These are phyloP conservation scores for Catharus bicknelli DNA, from an alignment of 2,113 vertebrate genomes.

Conservation along the genomic window DNA sequence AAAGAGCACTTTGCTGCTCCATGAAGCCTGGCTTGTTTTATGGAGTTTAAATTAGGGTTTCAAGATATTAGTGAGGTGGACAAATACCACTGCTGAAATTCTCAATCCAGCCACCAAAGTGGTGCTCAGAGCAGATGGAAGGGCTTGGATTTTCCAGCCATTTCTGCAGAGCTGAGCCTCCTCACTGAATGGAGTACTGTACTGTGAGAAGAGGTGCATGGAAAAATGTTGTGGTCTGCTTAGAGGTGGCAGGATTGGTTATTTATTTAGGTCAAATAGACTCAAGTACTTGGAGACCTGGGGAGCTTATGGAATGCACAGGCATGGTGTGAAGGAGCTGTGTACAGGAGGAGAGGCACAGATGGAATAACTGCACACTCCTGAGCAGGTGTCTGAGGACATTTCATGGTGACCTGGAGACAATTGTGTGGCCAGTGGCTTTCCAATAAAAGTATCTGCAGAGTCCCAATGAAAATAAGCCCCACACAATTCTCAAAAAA, in stretches of 20 bases:
- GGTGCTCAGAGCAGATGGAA: not conserved
- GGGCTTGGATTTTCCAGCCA: not conserved
- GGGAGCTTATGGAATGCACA: not conserved
- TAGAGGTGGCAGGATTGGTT: not conserved
- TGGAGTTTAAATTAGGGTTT: not conserved
- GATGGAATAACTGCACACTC: not conserved
- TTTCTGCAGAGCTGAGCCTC: not conserved
- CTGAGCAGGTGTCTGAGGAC: not conserved
- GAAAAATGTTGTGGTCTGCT: not conserved
- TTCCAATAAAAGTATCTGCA: not conserved
- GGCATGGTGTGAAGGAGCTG: not conserved
- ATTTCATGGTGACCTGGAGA: not conserved
- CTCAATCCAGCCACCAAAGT: not conserved
- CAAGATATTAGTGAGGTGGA: not conserved
- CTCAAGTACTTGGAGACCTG: not conserved
- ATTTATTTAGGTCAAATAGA: not conserved
- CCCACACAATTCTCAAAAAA: not conserved
- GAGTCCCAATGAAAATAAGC: not conserved
- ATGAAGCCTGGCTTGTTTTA: not conserved
- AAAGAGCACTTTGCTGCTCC: not conserved
- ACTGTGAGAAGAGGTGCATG: not conserved
- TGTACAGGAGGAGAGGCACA: not conserved
- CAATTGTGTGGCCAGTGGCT: not conserved
- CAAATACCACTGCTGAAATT: not conserved
- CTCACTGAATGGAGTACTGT: not conserved